Conservation (phyloP, 2,888 invertebrate genomes). For the Pterostichus niger region DNA sequence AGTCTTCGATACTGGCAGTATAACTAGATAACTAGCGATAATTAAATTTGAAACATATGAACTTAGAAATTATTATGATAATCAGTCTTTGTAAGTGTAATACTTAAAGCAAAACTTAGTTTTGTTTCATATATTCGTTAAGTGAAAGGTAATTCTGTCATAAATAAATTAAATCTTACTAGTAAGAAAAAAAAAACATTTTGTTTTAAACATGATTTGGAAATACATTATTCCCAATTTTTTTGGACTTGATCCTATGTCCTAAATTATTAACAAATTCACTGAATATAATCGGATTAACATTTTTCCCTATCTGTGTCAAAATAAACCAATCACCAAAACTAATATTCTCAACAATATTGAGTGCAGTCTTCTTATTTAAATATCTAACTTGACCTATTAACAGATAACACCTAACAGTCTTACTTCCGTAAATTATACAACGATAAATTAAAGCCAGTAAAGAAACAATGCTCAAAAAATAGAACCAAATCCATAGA, state of each 20-base stretch:
- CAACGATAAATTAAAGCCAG: slow-evolving; percentile 83
- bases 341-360: slow-evolving; percentile 79
- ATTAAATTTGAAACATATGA: not conserved
- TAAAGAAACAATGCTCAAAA: slow-evolving; percentile 82
- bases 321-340: slow-evolving; percentile 90
- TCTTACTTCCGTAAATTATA: slow-evolving; percentile 79
- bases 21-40: not conserved
- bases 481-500: slow-evolving; percentile 87
- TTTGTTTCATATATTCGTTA: not conserved
- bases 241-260: not conserved
- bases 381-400: slow-evolving; percentile 82
- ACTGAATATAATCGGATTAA: slow-evolving; percentile 84
- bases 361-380: slow-evolving; percentile 77
- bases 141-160: not conserved
- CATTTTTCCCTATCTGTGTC: slow-evolving; percentile 87
- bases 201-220: not conserved
- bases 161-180: not conserved
- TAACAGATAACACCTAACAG: slow-evolving; percentile 81
- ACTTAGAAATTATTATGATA: not conserved
- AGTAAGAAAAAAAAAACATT: not conserved
- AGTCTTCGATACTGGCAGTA: not conserved
- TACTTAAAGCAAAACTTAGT: slow-evolving; percentile 3
- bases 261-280: slow-evolving; percentile 78
- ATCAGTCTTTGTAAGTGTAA: slow-evolving; percentile 10
- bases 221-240: slow-evolving; percentile 35